These are phyloP conservation scores for Peromyscus californicus DNA, from an alignment of 2,113 vertebrate genomes.

Conservation along the genomic window DNA sequence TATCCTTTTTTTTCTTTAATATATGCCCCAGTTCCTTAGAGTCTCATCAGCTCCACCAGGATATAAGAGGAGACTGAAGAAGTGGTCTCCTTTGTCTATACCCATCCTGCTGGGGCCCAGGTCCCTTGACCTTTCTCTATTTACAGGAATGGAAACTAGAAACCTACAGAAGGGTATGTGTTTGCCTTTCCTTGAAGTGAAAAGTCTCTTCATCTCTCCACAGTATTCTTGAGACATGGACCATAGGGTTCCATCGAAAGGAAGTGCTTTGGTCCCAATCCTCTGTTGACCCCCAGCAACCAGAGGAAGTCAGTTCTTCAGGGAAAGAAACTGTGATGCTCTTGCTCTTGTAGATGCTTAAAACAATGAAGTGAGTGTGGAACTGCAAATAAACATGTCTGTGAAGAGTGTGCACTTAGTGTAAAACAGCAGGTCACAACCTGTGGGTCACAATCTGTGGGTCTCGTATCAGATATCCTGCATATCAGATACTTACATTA, in stretches of 20 bases:
- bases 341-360: neutral
- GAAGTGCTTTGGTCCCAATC: neutral
- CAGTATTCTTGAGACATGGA: neutral
- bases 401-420: neutral
- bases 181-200: neutral
- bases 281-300: neutral
- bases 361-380: neutral
- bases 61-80: neutral
- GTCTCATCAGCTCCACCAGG: neutral
- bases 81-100: neutral
- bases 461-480: neutral
- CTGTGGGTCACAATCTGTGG: neutral
- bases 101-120: neutral
- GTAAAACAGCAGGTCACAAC: neutral
- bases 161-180: neutral
- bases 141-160: slow-evolving; percentile 15
- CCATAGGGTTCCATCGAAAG: neutral
- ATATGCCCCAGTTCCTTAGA: neutral
- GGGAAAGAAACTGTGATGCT: neutral
- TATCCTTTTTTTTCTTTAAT: neutral
- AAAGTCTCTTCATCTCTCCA: neutral
- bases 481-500: neutral
- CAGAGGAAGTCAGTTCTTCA: neutral
- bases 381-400: neutral
- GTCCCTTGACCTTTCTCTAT: neutral